phyloP scores from a whole-genome alignment of 2,113 vertebrate species.

The Onychorhynchus coronatus region DNA sequence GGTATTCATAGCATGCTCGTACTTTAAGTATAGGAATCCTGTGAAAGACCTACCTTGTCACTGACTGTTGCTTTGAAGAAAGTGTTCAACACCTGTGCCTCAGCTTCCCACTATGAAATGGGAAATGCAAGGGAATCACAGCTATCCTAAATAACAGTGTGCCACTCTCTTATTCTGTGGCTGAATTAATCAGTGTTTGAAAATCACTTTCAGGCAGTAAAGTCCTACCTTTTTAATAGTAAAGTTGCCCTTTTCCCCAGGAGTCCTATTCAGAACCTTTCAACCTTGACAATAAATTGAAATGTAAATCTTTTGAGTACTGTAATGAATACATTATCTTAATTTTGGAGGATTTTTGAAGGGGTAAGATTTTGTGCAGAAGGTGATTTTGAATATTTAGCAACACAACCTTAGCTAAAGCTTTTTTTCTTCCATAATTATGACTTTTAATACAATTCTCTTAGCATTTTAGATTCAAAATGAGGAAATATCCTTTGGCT shows the following conservation, averaged over 20 bases:
- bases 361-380: slow-evolving; percentile 8
- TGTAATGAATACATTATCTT: slow-evolving; percentile 55
- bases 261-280: slow-evolving; percentile 45
- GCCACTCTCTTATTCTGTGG: background rate
- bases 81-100: background rate
- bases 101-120: background rate
- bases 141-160: background rate
- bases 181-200: background rate
- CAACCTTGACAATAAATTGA: slow-evolving; percentile 58
- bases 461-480: background rate
- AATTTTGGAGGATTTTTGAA: slow-evolving; percentile 21
- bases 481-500: slow-evolving; percentile 3
- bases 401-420: background rate
- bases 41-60: background rate
- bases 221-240: slow-evolving; percentile 12
- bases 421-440: slow-evolving; percentile 16
- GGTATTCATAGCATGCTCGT: background rate
- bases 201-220: slow-evolving; percentile 20
- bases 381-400: slow-evolving; percentile 48
- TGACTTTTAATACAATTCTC: background rate
- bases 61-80: background rate
- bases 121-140: background rate
- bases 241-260: slow-evolving; percentile 31
- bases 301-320: slow-evolving; percentile 47
- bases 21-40: background rate